Evolutionary conservation across 2,888 invertebrate genomes (phyloP).

Genomic region (Autographa pulchrina): DNA sequence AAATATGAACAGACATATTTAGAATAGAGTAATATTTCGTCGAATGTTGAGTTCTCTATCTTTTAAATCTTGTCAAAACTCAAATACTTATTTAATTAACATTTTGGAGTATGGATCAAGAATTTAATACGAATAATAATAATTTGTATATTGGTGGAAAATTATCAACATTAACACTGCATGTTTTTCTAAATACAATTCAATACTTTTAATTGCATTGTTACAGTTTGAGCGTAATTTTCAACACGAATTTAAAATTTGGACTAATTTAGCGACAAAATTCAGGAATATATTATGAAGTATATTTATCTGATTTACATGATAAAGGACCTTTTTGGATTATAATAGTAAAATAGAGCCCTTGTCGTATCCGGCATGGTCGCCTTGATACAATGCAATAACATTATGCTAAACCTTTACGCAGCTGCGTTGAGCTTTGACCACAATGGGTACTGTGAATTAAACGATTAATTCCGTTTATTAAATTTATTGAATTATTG

Average conservation of each 20-base stretch:
- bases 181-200: too few species aligned
- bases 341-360: constrained; percentile 36
- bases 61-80: too few species aligned
- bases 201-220: neutral
- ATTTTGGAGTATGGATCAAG: too few species aligned
- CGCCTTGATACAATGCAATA: constrained; percentile 67
- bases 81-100: too few species aligned
- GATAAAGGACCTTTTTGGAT: constrained; percentile 15
- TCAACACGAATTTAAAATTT: neutral
- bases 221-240: neutral
- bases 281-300: neutral
- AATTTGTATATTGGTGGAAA: too few species aligned
- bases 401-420: constrained; percentile 63
- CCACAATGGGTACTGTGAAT: constrained; percentile 33
- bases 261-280: neutral
- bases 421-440: constrained; percentile 55
- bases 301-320: constrained; percentile 3
- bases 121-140: too few species aligned
- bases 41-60: too few species aligned
- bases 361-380: constrained; percentile 67
- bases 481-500: neutral
- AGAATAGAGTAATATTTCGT: neutral
- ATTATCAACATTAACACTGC: too few species aligned
- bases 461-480: neutral
- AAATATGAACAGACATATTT: neutral